Conservation (phyloP, 1,140 invertebrate species). For the Maniola jurtina region DNA sequence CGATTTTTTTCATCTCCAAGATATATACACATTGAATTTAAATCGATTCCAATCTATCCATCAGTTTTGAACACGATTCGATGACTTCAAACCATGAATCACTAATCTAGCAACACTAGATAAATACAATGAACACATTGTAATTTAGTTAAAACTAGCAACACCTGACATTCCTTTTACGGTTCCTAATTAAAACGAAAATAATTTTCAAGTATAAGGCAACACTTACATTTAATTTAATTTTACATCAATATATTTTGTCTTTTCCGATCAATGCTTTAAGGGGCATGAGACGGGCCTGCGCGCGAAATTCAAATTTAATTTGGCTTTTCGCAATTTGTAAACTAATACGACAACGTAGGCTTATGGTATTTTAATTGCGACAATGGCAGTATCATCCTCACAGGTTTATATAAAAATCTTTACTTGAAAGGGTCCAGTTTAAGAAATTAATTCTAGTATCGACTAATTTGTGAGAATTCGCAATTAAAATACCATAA, state of each 20-base stretch:
- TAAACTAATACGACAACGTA: too few relatives aligned
- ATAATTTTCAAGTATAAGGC: slow-evolving; percentile 11
- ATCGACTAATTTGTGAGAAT: too few relatives aligned
- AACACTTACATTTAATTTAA: background rate
- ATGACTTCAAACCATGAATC: slow-evolving; percentile 43
- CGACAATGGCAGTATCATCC: too few relatives aligned
- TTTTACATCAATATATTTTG: background rate
- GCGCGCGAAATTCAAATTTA: too few relatives aligned
- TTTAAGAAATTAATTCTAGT: too few relatives aligned
- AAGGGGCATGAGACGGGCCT: too few relatives aligned
- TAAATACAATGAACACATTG: slow-evolving; percentile 71
- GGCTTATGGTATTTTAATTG: too few relatives aligned
- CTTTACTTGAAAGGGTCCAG: too few relatives aligned
- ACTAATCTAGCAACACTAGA: slow-evolving; percentile 71
- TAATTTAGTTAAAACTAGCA: slow-evolving; percentile 40
- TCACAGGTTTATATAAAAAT: too few relatives aligned
- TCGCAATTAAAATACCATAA: too few relatives aligned
- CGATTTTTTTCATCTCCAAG: slow-evolving; percentile 36
- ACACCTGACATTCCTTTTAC: slow-evolving; percentile 1
- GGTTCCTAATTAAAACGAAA: background rate
- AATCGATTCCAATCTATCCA: slow-evolving; percentile 43
- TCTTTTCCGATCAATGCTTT: background rate
- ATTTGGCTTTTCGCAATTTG: too few relatives aligned
- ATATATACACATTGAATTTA: slow-evolving; percentile 51
- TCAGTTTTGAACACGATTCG: slow-evolving; percentile 53